Conservation (phyloP, 2,888 invertebrate genomes). For the Adelognathus sp. region DNA sequence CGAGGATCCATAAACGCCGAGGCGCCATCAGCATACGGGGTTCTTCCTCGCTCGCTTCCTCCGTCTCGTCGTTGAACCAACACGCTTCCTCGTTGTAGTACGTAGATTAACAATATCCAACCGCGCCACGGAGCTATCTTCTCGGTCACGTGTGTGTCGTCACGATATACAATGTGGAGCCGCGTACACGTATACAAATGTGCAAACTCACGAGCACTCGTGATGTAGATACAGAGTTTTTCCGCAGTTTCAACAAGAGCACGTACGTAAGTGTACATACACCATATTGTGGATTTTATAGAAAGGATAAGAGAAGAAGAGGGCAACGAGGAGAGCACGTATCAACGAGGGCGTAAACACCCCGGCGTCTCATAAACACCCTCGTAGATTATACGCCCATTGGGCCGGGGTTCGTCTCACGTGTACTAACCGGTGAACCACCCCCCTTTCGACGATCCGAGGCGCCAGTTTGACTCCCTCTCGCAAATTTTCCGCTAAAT, state of each 20-base stretch:
- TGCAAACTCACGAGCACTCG: constrained; percentile 18
- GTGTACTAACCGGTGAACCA: constrained; percentile 13
- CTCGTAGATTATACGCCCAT: constrained; percentile 70
- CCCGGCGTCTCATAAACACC: constrained; percentile 68
- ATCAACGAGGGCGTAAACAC: constrained; percentile 69
- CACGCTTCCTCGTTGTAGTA: constrained; percentile 44
- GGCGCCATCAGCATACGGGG: constrained; percentile 38
- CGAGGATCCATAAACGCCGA: constrained; percentile 50
- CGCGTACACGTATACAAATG: neutral
- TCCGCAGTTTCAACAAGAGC: constrained; percentile 51
- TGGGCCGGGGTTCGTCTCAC: constrained; percentile 46
- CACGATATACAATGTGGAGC: constrained; percentile 9
- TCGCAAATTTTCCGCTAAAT: constrained; percentile 22
- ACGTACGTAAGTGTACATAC: constrained; percentile 61
- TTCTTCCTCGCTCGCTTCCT: constrained; percentile 31
- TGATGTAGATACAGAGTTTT: constrained; percentile 21
- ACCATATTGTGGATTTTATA: constrained; percentile 56
- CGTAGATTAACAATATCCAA: constrained; percentile 75
- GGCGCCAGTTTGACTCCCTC: neutral
- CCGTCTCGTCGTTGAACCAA: constrained; percentile 34
- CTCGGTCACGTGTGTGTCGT: constrained; percentile 38
- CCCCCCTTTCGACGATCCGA: neutral
- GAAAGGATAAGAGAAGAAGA: constrained; percentile 38
- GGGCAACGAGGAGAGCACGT: constrained; percentile 62
- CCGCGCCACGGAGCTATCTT: constrained; percentile 64